These are phyloP conservation scores for Megaustenia siamemsis DNA, from an alignment of 2,888 invertebrate genomes.

Conservation along the genomic window DNA sequence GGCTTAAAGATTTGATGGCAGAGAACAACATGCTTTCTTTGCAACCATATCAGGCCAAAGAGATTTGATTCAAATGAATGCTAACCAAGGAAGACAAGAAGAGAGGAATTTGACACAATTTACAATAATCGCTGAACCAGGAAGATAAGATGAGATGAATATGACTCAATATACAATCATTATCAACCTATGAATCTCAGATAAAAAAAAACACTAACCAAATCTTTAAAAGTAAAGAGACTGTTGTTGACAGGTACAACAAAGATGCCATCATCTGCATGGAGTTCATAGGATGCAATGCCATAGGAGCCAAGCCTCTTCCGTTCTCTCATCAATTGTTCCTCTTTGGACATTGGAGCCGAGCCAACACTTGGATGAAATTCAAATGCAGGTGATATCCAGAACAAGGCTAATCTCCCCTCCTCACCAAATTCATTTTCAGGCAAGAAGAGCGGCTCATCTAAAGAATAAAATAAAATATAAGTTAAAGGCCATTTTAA, in stretches of 20 bases:
- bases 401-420: slow-evolving; percentile 80
- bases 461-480: not conserved
- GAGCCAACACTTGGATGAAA: slow-evolving; percentile 74
- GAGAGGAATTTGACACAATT: too few species aligned
- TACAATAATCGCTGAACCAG: too few species aligned
- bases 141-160: too few species aligned
- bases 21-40: too few species aligned
- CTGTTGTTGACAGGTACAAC: slow-evolving; percentile 94
- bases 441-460: slow-evolving; percentile 45
- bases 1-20: too few species aligned
- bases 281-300: slow-evolving; percentile 94
- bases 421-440: slow-evolving; percentile 46
- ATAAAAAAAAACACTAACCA: slow-evolving; percentile 27
- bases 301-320: slow-evolving; percentile 94
- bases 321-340: slow-evolving; percentile 93
- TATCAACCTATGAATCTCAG: too few species aligned
- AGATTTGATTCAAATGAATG: too few species aligned
- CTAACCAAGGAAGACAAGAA: too few species aligned
- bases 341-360: slow-evolving; percentile 88
- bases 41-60: too few species aligned
- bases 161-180: too few species aligned
- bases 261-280: slow-evolving; percentile 89
- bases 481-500: not conserved
- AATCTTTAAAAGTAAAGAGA: slow-evolving; percentile 91
- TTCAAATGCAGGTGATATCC: slow-evolving; percentile 40